Evolutionary conservation across 2,888 invertebrate species (phyloP), one percentile per base, ranked within the genome.

Genomic region (Pimpla rufipes): DNA sequence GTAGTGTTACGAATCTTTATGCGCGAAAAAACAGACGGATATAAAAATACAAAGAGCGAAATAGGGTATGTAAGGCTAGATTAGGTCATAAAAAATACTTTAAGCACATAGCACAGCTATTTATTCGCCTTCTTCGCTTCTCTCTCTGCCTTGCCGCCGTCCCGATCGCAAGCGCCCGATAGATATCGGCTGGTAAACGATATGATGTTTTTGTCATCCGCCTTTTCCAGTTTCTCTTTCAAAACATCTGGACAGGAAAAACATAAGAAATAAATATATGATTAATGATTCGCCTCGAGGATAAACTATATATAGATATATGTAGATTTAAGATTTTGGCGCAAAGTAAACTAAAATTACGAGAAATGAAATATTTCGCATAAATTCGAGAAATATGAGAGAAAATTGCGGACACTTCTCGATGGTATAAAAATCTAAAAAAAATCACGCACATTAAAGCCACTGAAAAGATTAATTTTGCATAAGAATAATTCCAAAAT

Each of bases 141-240:
- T 23, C 55, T 21, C 6, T 55, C 11, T 1, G 55, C 55, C n/a
- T 55, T 23, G 10, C 55, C 55, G 55, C 55, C 55, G 5, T 55
- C 55, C 23, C 55, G 55, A 16, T 23, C 55, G 23, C 55, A 5
- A 23, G 55, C 55, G 0, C 55, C 23, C 21, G 55, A 55, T 5
- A 55, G n/a, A 55, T 55, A 55, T 55, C 55, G 55, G 8, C 55
- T 55, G 18, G 23, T 55, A 1, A n/a, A 1, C 55, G 55, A 21
- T 10, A 55, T 0, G 23, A 55, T 55, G 21, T 1, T 23, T 55
- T 18, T 23, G 1, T 23, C 23, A 21, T 55, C 55, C 2, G 55
- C 55, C n/a, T 6, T n/a, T 23, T 21, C 18, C 2, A 55, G 18
- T 10, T 55, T 23, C 8, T 55, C 55, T 23, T 21, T 21, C 0